Conservation (phyloP, 2,888 invertebrate genomes). For the Trissoscelio sp. region DNA sequence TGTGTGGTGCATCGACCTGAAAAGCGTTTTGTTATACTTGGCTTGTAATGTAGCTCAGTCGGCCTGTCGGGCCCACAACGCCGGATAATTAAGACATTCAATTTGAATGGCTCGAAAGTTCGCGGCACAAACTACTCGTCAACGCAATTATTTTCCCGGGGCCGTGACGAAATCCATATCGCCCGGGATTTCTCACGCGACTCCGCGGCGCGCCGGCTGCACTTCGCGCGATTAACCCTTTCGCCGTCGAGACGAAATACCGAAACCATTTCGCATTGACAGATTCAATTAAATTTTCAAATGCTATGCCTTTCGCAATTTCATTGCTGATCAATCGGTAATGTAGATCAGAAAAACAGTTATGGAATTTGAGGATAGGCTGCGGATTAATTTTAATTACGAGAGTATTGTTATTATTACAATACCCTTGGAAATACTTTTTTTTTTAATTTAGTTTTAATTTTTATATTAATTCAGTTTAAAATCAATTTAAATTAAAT, state of each 20-base stretch:
- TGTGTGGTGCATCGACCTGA: conserved; percentile 52
- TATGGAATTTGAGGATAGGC: not conserved
- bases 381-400: not conserved
- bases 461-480: no score
- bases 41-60: conserved; percentile 39
- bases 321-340: conserved; percentile 21
- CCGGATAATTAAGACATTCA: conserved; percentile 65
- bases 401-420: not conserved
- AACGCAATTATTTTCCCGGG: conserved; percentile 62
- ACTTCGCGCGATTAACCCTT: conserved; percentile 52
- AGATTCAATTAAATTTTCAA: conserved; percentile 56
- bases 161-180: conserved; percentile 64
- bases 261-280: conserved; percentile 46
- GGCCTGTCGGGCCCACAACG: conserved; percentile 47
- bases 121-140: conserved; percentile 57
- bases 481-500: no score
- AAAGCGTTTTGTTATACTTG: conserved; percentile 58
- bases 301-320: conserved; percentile 23
- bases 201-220: conserved; percentile 30
- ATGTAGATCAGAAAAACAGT: conserved; percentile 16
- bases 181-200: conserved; percentile 59
- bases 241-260: conserved; percentile 50
- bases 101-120: conserved; percentile 61
- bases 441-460: no score
- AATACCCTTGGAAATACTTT: no score